Evolutionary conservation across 1,140 invertebrate genomes (phyloP).

Genomic region (Papilio machaon): DNA sequence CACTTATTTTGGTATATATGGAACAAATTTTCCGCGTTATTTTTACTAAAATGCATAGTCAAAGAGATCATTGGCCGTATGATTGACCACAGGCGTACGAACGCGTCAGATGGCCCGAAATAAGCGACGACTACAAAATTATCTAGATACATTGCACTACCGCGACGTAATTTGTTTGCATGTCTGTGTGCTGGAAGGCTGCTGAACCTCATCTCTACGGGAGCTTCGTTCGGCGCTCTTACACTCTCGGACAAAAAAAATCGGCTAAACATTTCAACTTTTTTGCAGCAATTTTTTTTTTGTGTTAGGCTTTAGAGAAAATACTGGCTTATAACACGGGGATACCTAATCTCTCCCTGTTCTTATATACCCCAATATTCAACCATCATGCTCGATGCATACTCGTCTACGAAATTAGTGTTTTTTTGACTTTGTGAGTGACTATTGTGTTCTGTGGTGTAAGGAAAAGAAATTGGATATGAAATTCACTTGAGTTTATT

Average conservation of each 20-base stretch:
- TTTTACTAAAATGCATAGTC: slow-evolving; percentile 23
- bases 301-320: neutral
- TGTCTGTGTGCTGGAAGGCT: slow-evolving; percentile 44
- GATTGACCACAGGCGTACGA: slow-evolving; percentile 20
- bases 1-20: neutral
- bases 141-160: slow-evolving; percentile 45
- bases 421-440: too few species aligned
- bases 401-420: too few species aligned
- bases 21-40: slow-evolving; percentile 7
- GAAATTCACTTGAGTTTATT: too few species aligned
- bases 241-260: slow-evolving; percentile 46
- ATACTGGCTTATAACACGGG: neutral
- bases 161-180: slow-evolving; percentile 13
- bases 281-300: neutral
- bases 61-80: slow-evolving; percentile 30
- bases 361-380: too few species aligned
- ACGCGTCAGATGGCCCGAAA: slow-evolving; percentile 34
- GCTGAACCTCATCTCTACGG: slow-evolving; percentile 54
- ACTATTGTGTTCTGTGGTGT: too few species aligned
- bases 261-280: slow-evolving; percentile 23
- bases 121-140: slow-evolving; percentile 43
- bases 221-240: slow-evolving; percentile 45
- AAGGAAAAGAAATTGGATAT: too few species aligned
- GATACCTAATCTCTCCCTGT: too few species aligned
- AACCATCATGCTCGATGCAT: too few species aligned